Base-by-base conservation (phyloP, 2,113 vertebrate species). In the Phoxinus phoxinus region DNA sequence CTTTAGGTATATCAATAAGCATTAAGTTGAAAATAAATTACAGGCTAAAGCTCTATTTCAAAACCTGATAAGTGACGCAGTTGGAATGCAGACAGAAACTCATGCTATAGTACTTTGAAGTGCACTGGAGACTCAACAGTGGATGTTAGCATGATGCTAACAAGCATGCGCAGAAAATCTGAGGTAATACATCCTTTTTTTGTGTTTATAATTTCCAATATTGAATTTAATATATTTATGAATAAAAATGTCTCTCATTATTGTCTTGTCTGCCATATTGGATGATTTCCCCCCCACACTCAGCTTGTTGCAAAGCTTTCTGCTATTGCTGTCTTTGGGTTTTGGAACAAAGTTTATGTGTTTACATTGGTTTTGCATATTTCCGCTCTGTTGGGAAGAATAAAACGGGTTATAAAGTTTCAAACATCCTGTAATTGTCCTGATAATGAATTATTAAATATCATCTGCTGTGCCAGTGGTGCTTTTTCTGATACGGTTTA, bases 391-490 rank as follows among this genome's bases (percentile, higher is more conserved):
- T 11, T 71, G 19, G 67, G 35, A 71, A 19, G 19, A 41, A 71
- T 71, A 37, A 71, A 71, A 21, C 9, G 3, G 7, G 9, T 71
- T 71, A 71, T 37, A 71, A 35, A 71, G 67, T 71, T 41, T 37
- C 67, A 37, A 37, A 71, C 35, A 71, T 37, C 19, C 63, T 71
- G 32, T 71, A 71, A 71, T 71, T 37, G 67, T 37, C 17, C 21
- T 44, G 35, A 73, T 44, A 44, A 73, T 44, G 11, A n/a, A 73
- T 44, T 73, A n/a, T 78, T 15, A 58, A 78, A 58, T 15, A 58
- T 15, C 51, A 58, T 58, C 32, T 37, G 11, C 21, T 78, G 21
- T 37, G 30, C 30, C 76, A 4, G 53, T 37, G 72, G n/a, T 59
- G 30, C 30, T 78, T 78, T 35, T 59, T 59, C n/a, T 58, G 21